These are phyloP conservation scores for Drosophila ananassae DNA, from an alignment of 1,140 invertebrate genomes.

Conservation along the genomic window DNA sequence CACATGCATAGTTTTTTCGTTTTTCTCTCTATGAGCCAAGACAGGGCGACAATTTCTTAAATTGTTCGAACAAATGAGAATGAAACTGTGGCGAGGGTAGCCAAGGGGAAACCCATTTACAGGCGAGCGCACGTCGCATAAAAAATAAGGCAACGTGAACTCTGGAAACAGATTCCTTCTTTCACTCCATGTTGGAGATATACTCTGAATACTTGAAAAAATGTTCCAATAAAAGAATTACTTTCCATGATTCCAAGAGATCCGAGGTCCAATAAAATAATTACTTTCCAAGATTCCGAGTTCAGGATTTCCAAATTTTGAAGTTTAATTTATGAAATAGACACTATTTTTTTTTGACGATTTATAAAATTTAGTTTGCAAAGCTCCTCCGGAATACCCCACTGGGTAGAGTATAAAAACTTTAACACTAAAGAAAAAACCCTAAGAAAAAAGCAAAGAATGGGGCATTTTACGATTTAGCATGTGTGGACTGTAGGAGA, in stretches of 20 bases:
- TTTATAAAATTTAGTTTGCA: not conserved
- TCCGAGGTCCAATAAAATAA: too few relatives aligned
- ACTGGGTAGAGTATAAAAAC: constrained; percentile 36
- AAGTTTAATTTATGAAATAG: too few relatives aligned
- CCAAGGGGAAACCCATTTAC: constrained; percentile 49
- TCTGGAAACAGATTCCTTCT: constrained; percentile 15
- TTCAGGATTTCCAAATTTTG: too few relatives aligned
- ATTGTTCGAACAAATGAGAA: constrained; percentile 71
- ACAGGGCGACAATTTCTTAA: constrained; percentile 73
- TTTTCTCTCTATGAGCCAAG: constrained; percentile 9
- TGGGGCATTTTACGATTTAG: constrained; percentile 74
- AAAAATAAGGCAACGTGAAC: constrained; percentile 26
- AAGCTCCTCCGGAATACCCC: not conserved
- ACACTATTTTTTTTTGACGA: too few relatives aligned
- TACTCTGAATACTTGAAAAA: not conserved
- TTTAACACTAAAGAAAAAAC: constrained; percentile 49
- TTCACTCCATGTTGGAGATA: not conserved
- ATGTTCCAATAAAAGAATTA: not conserved
- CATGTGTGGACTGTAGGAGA: constrained; percentile 55
- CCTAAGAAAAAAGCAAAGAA: constrained; percentile 10
- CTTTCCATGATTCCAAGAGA: too few relatives aligned
- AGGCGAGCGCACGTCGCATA: constrained; percentile 49
- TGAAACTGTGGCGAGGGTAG: constrained; percentile 27
- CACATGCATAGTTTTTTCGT: constrained; percentile 34
- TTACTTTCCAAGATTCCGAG: too few relatives aligned